Evolutionary conservation across 2,888 invertebrate genomes (phyloP), one percentile per base, ranked within the genome.

Genomic region (Lepidocyrtoides sp.): DNA sequence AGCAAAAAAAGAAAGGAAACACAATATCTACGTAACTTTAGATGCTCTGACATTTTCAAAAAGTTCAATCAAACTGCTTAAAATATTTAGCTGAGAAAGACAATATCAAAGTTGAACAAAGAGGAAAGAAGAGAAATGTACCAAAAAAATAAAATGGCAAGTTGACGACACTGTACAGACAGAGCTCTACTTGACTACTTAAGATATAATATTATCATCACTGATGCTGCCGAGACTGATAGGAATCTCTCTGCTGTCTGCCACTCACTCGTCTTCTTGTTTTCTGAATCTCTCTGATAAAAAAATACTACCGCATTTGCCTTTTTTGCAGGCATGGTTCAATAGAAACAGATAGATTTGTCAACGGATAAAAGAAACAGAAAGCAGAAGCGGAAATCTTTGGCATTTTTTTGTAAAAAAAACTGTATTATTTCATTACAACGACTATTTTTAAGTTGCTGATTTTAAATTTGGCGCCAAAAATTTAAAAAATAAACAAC

Each of bases 191-290:
- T 41, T n/a, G 72, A 10, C 23, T 60, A 57, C n/a, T n/a, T n/a
- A 75, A 75, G 72, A 72, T 86, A n/a, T n/a, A n/a, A n/a, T n/a
- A n/a, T 75, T 75, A 86, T 86, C 75, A 54, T 72, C 26, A n/a
- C 60, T n/a, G n/a, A n/a, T n/a, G n/a, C n/a, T 75, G 86, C 41
- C 57, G 84, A 69, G 69, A 69, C 66, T 84, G 84, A 84, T 84
- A 84, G 66, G 84, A 48, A 84, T 84, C 84, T 44, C 63, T 72
- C 41, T 72, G 72, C 17, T 72, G 72, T 41, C 41, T 72, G 72
- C 44, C 41, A 36, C 41, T 41, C 36, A 32, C 41, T 72, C 23
- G 8, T 36, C 36, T 36, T 5, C 20, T 57, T 57, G 7, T n/a
- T n/a, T 60, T 63, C 63, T 63, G 2, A 4, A n/a, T 57, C 57